Evolutionary conservation across 2,797 vertebrate species (phyloP), one percentile per base, ranked within the genome.

Genomic region (Gallirallus australis): DNA sequence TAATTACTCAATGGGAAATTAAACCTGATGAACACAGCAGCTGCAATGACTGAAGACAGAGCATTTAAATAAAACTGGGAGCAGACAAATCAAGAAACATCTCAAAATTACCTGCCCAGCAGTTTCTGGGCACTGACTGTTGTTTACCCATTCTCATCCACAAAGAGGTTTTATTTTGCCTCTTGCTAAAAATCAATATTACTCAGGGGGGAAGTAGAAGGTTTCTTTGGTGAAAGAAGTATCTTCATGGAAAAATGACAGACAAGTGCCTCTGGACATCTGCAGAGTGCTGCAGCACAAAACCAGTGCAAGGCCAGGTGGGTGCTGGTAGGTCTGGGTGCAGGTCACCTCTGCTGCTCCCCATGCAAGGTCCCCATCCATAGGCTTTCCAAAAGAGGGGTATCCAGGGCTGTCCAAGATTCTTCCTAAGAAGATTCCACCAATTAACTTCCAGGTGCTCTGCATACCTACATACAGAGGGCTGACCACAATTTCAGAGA

Each of bases 1-100:
- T 59, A 82, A 93, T 84, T 86, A 82, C 57, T 86, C 78, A 90
- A 88, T 50, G 37, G 50, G 81, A 92, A 86, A 71, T 92, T 90
- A 90, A 95, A 75, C 50, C 53, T 69, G 77, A 75, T 23, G 65
- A 83, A 81, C 15, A 47, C 5, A 31, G 61, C 15, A n/a, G 65
- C 53, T 61, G 47, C 50, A 75, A 45, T 35, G 50, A 83, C 61
- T 78, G 37, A 83, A 90, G 42, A 48, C 11, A 69, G 64, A 56
- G 31, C n/a, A 52, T 40, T 83, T 70, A 73, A 94, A 78, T 57
- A 86, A 76, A 89, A 57, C 16, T 17, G 18, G 13, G 16, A 77
- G 30, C 71, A 45, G n/a, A 28, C 57, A 86, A 75, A 88, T 63
- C 37, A 77, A 77, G 56, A 69, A 79, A 33, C 33, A 71, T 30